Conservation (phyloP, 2,113 vertebrate genomes). For the Acrocephalus arundinaceus region DNA sequence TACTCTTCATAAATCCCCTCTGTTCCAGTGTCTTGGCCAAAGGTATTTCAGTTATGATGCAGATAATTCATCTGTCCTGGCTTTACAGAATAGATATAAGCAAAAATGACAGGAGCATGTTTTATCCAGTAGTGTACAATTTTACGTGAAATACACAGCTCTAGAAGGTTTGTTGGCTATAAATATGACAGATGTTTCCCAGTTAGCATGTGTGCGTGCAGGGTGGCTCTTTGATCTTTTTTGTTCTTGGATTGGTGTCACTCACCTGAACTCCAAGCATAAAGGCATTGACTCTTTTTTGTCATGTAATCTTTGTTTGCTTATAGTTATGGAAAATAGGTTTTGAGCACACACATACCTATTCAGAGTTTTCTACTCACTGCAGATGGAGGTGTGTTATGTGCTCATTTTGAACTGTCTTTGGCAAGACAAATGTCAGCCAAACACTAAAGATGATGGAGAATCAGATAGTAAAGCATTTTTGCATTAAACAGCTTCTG, state of each 20-base stretch:
- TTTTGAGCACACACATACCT: neutral
- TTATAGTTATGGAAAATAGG: neutral
- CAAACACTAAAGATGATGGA: neutral
- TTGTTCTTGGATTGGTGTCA: neutral
- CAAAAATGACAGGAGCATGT: neutral
- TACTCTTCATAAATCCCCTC: neutral
- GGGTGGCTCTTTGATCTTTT: neutral
- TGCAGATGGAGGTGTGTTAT: neutral
- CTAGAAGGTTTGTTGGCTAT: neutral
- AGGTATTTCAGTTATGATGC: neutral
- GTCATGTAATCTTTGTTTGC: neutral
- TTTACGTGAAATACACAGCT: neutral
- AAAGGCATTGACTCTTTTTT: neutral
- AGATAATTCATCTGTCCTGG: neutral
- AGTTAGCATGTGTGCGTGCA: neutral
- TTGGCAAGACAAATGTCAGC: neutral
- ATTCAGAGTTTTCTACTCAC: neutral
- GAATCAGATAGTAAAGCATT: neutral
- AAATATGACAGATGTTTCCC: neutral
- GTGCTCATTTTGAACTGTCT: neutral
- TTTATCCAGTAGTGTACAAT: neutral
- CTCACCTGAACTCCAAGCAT: neutral
- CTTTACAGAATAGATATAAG: neutral
- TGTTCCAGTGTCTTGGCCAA: neutral
- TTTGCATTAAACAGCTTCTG: neutral